Evolutionary conservation across 2,888 invertebrate genomes (phyloP).

Genomic region (Ceratothoa steindachneri): DNA sequence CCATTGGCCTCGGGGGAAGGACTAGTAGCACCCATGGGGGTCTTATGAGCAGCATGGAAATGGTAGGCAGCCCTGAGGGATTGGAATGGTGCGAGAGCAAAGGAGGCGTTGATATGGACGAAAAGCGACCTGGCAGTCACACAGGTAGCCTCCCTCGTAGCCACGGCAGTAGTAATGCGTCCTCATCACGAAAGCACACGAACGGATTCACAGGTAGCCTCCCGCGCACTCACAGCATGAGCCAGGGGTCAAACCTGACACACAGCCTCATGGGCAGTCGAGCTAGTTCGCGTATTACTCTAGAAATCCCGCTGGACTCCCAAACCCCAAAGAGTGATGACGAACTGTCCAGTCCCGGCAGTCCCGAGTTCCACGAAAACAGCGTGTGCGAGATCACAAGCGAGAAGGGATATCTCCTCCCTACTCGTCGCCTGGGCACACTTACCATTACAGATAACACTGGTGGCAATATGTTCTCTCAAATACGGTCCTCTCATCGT

Average conservation of each 20-base stretch:
- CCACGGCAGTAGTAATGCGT: constrained; percentile 39
- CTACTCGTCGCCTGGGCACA: constrained; percentile 36
- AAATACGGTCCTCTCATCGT: constrained; percentile 26
- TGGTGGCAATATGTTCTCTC: constrained; percentile 20
- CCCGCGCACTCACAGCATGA: constrained; percentile 42
- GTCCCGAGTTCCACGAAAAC: constrained; percentile 45
- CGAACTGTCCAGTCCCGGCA: constrained; percentile 37
- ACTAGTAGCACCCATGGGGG: constrained; percentile 28
- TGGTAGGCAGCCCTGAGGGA: constrained; percentile 31
- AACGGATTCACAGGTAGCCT: constrained; percentile 47
- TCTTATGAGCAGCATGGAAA: constrained; percentile 22
- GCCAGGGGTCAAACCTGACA: constrained; percentile 34
- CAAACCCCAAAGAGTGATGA: constrained; percentile 29
- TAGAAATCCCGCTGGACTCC: constrained; percentile 38
- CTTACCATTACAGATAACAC: constrained; percentile 39
- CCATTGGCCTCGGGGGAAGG: constrained; percentile 23
- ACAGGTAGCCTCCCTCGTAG: constrained; percentile 43
- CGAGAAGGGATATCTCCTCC: constrained; percentile 38
- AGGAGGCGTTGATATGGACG: constrained; percentile 25
- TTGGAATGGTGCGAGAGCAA: constrained; percentile 44
- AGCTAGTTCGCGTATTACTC: constrained; percentile 44
- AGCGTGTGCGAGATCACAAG: constrained; percentile 47
- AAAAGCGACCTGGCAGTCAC: constrained; percentile 30
- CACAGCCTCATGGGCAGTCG: constrained; percentile 40
- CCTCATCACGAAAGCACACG: constrained; percentile 26